Evolutionary conservation across 2,113 vertebrate species (phyloP), one percentile per base, ranked within the genome.

Genomic region (Ancistrus triradiatus): DNA sequence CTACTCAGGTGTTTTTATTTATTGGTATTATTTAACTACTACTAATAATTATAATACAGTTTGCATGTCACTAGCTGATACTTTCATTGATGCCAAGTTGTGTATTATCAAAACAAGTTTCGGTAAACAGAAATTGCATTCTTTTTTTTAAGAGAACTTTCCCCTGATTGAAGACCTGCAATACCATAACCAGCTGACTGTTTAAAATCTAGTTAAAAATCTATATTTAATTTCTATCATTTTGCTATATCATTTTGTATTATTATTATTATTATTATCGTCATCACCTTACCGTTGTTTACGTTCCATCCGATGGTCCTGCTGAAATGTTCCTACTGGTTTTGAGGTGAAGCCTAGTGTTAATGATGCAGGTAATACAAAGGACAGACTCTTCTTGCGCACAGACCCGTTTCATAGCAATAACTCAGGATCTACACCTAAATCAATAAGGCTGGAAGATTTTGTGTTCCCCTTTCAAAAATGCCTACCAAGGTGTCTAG

Each of bases 221-320:
- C 7, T 31, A 31, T 31, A 31, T 31, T 65, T 50, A 49, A 57
- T 59, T n/a, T 66, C 70, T 38, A 49, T 28, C 28, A 47, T 42
- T 37, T 44, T 38, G 18, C 46, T 27, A 19, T 35, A 28, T 19
- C 66, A 66, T 27, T 73, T 49, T 38, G 62, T 38, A 47, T 72
- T 55, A 35, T 43, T 61, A 67, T 68, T 50, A 48, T 69, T 69
- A 76, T 66, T 68, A 66, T 59, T 64, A 55, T 74, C 42, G 52
- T 65, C 46, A 64, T 50, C 46, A 57, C 52, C 84, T 87, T 86
- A 86, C 83, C 85, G 77, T 87, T 33, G 63, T 68, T 67, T 66
- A 72, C 25, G 66, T 69, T 81, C 74, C 70, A 75, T 78, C 78
- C 72, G 67, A 73, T 68, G 63, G 73, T 78, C 80, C 80, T 70